phyloP scores from a whole-genome alignment of 2,888 invertebrate species.

The Mesochorus sp. region DNA sequence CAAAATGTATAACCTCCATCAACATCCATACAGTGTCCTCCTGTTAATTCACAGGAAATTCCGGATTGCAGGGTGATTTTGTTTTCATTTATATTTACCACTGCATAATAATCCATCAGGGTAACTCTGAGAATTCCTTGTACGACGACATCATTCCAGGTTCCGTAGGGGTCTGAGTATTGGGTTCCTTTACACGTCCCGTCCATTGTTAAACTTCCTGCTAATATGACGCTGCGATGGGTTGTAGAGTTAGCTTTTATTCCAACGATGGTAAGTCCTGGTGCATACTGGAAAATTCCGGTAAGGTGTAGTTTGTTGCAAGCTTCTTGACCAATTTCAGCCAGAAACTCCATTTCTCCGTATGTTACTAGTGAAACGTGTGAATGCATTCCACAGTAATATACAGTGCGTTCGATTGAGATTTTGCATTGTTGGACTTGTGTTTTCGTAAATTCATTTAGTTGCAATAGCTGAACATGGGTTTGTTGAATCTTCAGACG shows the following conservation, averaged over 20 bases:
- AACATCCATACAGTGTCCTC: constrained; percentile 33
- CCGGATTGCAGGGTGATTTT: constrained; percentile 38
- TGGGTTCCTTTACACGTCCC: constrained; percentile 33
- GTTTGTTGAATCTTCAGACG: neutral
- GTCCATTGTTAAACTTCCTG: constrained; percentile 16
- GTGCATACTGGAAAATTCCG: neutral
- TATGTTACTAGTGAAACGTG: constrained; percentile 41
- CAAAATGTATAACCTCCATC: constrained; percentile 58
- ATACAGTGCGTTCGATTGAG: constrained; percentile 35
- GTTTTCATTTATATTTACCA: constrained; percentile 25
- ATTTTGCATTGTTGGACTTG: constrained; percentile 53
- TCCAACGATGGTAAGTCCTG: neutral
- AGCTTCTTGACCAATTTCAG: constrained; percentile 2
- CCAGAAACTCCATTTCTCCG: constrained; percentile 42
- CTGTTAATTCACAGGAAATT: constrained; percentile 9
- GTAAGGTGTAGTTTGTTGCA: constrained; percentile 24
- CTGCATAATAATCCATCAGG: constrained; percentile 14
- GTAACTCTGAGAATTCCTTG: constrained; percentile 41
- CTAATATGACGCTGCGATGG: constrained; percentile 24
- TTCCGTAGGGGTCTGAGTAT: constrained; percentile 49
- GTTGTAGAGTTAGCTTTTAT: constrained; percentile 9
- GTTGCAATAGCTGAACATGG: constrained; percentile 42
- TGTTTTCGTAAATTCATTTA: constrained; percentile 25
- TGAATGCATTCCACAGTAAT: constrained; percentile 56
- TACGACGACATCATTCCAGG: constrained; percentile 51